These are phyloP conservation scores for Otis tarda DNA, from an alignment of 2,113 vertebrate genomes.

Conservation along the genomic window DNA sequence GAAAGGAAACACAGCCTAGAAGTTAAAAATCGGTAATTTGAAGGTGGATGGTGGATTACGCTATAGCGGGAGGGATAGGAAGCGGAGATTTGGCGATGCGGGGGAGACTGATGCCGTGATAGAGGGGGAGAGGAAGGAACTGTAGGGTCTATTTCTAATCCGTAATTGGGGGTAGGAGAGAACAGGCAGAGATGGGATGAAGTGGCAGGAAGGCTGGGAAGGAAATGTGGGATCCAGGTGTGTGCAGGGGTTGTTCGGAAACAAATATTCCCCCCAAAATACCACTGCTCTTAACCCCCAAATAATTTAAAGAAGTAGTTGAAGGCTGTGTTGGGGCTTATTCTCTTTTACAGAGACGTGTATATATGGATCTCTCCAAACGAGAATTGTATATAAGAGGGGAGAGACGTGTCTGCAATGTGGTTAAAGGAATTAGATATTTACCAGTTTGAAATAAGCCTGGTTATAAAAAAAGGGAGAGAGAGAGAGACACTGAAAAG, in stretches of 20 bases:
- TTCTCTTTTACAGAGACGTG: neutral
- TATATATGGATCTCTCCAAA: neutral
- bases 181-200: neutral
- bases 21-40: neutral
- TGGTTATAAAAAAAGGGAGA: constrained; percentile 75
- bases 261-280: neutral
- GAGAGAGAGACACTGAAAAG: constrained; percentile 71
- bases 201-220: neutral
- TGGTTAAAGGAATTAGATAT: constrained; percentile 89
- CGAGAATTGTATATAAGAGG: constrained; percentile 33
- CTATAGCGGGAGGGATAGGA: neutral
- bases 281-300: neutral
- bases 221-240: neutral
- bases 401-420: constrained; percentile 53
- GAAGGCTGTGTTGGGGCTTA: neutral
- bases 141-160: neutral
- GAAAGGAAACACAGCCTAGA: neutral
- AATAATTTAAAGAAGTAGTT: neutral
- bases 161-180: neutral
- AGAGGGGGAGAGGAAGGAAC: neutral
- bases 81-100: neutral
- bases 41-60: neutral
- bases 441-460: constrained; percentile 88
- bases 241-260: neutral
- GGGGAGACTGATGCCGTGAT: neutral